These are phyloP conservation scores for Dicyrtoma fusca DNA, from an alignment of 2,888 invertebrate species.

Conservation along the genomic window DNA sequence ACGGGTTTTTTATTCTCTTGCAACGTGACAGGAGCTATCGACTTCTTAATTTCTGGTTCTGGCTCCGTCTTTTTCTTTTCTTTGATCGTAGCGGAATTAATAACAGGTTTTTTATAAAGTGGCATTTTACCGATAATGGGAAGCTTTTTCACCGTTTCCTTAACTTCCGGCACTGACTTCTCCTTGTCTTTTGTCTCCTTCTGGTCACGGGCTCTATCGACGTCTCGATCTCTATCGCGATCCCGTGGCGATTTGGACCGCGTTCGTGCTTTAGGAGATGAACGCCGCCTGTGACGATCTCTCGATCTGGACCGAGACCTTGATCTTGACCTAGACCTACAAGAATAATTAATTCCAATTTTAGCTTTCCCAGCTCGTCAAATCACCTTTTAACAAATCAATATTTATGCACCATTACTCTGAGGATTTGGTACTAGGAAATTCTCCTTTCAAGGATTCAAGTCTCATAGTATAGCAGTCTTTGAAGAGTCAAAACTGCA, in stretches of 20 bases:
- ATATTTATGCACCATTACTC: constrained; percentile 39
- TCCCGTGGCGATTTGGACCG: constrained; percentile 32
- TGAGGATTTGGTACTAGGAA: constrained; percentile 21
- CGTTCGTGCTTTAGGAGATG: constrained; percentile 12
- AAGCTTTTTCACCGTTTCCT: constrained; percentile 51
- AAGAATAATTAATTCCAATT: too few species aligned
- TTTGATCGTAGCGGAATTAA: not conserved
- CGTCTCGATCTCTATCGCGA: constrained; percentile 19
- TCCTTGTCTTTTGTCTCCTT: constrained; percentile 34
- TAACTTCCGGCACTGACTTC: constrained; percentile 43
- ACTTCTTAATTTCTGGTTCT: constrained; percentile 11
- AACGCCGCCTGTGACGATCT: constrained; percentile 44
- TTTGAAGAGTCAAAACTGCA: constrained; percentile 33
- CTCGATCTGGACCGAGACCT: constrained; percentile 50
- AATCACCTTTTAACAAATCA: constrained; percentile 17
- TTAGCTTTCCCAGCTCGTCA: too few species aligned
- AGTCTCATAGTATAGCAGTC: constrained; percentile 25
- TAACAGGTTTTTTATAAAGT: constrained; percentile 51
- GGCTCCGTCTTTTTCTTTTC: not conserved
- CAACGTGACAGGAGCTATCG: not conserved
- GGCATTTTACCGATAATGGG: constrained; percentile 57
- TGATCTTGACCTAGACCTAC: constrained; percentile 38
- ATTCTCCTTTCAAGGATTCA: constrained; percentile 37
- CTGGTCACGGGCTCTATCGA: constrained; percentile 33
- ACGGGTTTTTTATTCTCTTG: too few species aligned